Percentiles rank a stretch among this genome's conserved stretches.
These are phyloP conservation scores for Callaeas wilsoni DNA, from an alignment of 2,113 vertebrate species.

Conservation along the genomic window DNA sequence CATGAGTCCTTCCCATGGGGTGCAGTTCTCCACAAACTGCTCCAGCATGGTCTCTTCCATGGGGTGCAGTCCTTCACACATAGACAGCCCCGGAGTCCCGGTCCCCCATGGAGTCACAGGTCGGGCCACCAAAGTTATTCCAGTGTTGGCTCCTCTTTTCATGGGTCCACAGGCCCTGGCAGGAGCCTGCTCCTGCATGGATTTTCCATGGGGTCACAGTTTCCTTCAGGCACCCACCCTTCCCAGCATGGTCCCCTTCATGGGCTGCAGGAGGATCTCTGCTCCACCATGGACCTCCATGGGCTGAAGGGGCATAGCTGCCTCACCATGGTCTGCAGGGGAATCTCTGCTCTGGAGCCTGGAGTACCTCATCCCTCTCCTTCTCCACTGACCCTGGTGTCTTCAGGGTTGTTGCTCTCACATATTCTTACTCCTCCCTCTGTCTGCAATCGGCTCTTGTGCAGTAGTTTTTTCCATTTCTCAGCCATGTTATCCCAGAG, in stretches of 20 bases:
- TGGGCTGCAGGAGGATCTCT: neutral
- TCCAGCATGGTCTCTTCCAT: neutral
- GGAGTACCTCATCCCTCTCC: accelerated
- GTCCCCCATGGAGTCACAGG: neutral
- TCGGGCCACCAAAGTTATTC: neutral
- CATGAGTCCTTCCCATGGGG: neutral
- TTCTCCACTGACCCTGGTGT: neutral
- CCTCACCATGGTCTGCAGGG: neutral
- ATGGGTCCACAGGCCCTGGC: neutral
- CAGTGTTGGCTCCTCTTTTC: neutral
- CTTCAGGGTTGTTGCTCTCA: neutral
- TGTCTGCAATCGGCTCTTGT: neutral
- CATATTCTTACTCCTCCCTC: neutral
- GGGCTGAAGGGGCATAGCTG: neutral
- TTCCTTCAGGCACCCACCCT: neutral
- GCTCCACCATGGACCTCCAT: neutral
- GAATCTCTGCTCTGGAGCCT: neutral
- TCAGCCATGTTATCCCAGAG: neutral
- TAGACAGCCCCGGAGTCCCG: neutral
- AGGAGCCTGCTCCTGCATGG: neutral
- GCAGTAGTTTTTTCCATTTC: accelerated
- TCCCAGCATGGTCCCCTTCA: neutral
- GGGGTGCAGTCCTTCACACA: neutral
- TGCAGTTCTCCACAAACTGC: neutral
- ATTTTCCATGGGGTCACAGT: neutral